Evolutionary conservation across 1,140 invertebrate species (phyloP).

Genomic region (Meloidogyne chitwoodi): DNA sequence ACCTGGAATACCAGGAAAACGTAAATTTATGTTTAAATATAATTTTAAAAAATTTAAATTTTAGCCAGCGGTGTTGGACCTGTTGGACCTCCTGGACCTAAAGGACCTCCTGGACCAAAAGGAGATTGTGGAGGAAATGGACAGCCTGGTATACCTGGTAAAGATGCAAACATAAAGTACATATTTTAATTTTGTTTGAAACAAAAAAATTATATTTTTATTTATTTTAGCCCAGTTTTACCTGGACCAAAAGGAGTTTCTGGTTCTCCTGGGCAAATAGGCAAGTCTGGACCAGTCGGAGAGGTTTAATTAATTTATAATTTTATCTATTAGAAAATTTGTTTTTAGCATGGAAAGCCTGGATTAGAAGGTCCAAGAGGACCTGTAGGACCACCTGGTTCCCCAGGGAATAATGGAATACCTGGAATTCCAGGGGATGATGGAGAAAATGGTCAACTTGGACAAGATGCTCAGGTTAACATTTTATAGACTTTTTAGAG

Average conservation of each 20-base stretch:
- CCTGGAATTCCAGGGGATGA: not conserved
- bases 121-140: constrained; percentile 16
- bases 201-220: too few species aligned
- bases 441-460: not conserved
- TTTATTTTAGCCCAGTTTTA: constrained; percentile 7
- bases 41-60: too few species aligned
- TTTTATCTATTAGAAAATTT: not conserved
- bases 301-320: not conserved
- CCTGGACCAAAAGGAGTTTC: constrained; percentile 2
- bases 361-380: constrained; percentile 18
- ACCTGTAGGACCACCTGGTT: constrained; percentile 4
- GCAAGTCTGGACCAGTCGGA: constrained; percentile 20
- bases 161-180: constrained; percentile 10
- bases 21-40: too few species aligned
- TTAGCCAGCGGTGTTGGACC: too few species aligned
- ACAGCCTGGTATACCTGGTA: constrained; percentile 23
- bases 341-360: not conserved
- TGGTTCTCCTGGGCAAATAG: constrained; percentile 15
- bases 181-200: too few species aligned
- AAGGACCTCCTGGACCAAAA: not conserved
- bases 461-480: not conserved
- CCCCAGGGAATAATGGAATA: not conserved
- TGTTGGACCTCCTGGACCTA: not conserved
- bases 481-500: not conserved
- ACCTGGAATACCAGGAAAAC: constrained; percentile 12